A percentile compares a stretch with the other conserved stretches of the same genome.
phyloP scores from a whole-genome alignment of 1,140 invertebrate species.

The Colletes latitarsis region DNA sequence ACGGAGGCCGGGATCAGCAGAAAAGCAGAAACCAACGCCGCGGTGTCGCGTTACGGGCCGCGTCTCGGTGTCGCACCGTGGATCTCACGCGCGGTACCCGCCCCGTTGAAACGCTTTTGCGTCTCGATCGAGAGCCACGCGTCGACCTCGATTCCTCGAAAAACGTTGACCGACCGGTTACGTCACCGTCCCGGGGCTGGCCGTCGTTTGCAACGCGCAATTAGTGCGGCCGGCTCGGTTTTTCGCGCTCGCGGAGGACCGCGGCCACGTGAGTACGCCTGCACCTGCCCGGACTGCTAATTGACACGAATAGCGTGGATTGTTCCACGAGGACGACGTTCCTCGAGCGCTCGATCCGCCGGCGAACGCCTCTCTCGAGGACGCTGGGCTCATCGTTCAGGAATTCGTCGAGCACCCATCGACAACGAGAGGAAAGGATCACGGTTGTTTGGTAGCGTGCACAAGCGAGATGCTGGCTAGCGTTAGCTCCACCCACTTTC shows the following conservation, averaged over 20 bases:
- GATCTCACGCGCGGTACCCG: background rate
- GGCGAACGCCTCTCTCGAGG: background rate
- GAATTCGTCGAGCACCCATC: no score
- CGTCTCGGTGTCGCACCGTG: background rate
- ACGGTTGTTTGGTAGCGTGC: no score
- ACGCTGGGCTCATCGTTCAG: no score
- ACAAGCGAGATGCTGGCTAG: no score
- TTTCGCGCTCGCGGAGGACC: constrained; percentile 32
- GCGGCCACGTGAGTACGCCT: constrained; percentile 23
- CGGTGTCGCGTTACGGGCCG: constrained; percentile 23
- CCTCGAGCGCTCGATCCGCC: constrained; percentile 23
- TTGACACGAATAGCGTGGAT: constrained; percentile 61
- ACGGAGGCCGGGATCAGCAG: constrained; percentile 20
- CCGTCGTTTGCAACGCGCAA: constrained; percentile 53
- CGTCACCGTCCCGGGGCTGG: constrained; percentile 7
- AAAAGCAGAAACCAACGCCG: constrained; percentile 37
- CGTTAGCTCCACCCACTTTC: no score
- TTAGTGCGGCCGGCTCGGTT: constrained; percentile 47
- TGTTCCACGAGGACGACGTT: constrained; percentile 54
- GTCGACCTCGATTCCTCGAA: constrained; percentile 47
- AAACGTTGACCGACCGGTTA: constrained; percentile 32
- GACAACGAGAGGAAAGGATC: no score
- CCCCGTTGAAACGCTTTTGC: constrained; percentile 4
- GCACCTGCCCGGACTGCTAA: constrained; percentile 57
- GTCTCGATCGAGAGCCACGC: background rate